Conservation (phyloP, 2,797 vertebrate species). For the Aphelocoma californica region DNA sequence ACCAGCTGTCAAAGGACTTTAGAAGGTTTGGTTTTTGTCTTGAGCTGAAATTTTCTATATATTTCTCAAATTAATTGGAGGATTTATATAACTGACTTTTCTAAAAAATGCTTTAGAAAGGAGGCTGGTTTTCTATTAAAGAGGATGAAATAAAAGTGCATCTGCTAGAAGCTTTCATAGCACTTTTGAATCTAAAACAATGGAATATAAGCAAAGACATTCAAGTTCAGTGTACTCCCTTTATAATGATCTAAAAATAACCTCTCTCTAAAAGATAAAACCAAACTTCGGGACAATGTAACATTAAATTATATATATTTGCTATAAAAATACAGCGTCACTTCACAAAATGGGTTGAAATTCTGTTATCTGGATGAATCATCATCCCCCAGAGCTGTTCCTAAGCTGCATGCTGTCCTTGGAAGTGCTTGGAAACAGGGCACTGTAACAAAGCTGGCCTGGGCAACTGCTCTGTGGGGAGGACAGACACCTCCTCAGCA, state of each 20-base stretch:
- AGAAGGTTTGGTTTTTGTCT: not conserved
- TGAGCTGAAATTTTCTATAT: not conserved
- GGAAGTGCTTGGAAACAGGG: not conserved
- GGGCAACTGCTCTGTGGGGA: not conserved
- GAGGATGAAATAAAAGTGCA: not conserved
- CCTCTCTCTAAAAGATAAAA: not conserved
- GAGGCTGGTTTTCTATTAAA: not conserved
- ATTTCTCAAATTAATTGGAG: not conserved
- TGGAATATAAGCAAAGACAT: not conserved
- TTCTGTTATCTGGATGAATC: constrained; percentile 3
- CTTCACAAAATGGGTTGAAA: not conserved
- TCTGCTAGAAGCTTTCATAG: not conserved
- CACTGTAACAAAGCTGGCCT: not conserved
- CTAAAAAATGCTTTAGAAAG: not conserved
- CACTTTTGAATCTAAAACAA: not conserved
- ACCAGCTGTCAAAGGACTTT: not conserved
- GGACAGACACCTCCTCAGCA: not conserved
- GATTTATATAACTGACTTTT: not conserved
- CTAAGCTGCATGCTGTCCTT: not conserved
- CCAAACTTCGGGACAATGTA: not conserved
- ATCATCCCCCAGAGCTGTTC: not conserved
- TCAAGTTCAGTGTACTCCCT: not conserved
- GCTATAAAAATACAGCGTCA: not conserved
- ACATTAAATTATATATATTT: not conserved
- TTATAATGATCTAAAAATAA: not conserved